These are phyloP conservation scores for Caenorhabditis elegans DNA, from an alignment of 1,140 invertebrate genomes.

Conservation along the genomic window DNA sequence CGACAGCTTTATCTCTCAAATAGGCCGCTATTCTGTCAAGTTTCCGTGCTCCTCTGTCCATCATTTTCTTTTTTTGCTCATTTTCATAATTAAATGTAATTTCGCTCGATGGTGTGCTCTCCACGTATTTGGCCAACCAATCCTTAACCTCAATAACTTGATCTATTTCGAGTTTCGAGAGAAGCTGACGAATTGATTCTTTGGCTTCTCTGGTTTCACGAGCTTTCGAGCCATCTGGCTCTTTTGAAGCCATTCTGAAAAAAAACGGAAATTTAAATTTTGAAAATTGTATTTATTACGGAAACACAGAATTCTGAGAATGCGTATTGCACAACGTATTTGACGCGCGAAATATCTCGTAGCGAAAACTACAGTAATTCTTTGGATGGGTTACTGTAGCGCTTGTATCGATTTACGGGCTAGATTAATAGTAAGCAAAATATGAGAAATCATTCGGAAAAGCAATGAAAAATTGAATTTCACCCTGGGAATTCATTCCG, in stretches of 20 bases:
- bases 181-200: background rate
- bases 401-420: no score
- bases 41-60: background rate
- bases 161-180: background rate
- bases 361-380: no score
- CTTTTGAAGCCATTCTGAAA: background rate
- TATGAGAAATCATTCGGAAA: no score
- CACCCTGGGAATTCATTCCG: no score
- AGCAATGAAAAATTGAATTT: no score
- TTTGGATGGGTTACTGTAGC: no score
- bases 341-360: no score
- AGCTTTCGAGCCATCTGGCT: background rate
- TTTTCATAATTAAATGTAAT: background rate
- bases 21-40: background rate
- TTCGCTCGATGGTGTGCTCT: background rate
- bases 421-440: no score
- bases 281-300: no score
- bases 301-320: no score
- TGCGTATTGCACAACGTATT: no score
- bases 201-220: background rate
- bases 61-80: background rate
- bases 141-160: constrained; percentile 3
- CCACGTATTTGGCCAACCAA: background rate
- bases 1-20: background rate
- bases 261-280: background rate